A percentile compares a stretch with the other conserved stretches of the same genome.
These are phyloP conservation scores for Drosophila emarginata DNA, from an alignment of 2,888 invertebrate species.

Conservation along the genomic window DNA sequence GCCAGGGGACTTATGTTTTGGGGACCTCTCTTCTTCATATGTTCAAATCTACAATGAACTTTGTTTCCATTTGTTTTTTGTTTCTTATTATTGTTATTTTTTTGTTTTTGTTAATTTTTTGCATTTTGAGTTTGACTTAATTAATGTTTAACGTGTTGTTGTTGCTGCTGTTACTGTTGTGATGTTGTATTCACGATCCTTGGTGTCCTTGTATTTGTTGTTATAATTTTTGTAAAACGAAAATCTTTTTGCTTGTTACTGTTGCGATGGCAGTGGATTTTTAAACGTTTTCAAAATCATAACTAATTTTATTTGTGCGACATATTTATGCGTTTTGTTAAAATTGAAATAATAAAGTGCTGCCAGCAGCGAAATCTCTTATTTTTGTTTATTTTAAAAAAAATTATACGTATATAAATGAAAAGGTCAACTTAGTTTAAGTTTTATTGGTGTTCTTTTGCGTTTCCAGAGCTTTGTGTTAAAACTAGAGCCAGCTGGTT, in stretches of 20 bases:
- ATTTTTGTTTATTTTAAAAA: constrained; percentile 23
- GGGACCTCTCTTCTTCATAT: constrained; percentile 48
- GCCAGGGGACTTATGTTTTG: constrained; percentile 24
- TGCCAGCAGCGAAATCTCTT: constrained; percentile 63
- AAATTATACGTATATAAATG: no score
- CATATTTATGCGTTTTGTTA: constrained; percentile 17
- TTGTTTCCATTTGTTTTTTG: constrained; percentile 40
- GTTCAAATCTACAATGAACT: constrained; percentile 73
- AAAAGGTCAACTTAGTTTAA: constrained; percentile 28
- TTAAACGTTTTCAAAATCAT: constrained; percentile 58
- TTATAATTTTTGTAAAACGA: constrained; percentile 13
- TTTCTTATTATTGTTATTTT: constrained; percentile 38
- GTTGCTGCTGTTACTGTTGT: constrained; percentile 12
- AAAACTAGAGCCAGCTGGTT: constrained; percentile 66
- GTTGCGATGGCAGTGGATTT: constrained; percentile 64
- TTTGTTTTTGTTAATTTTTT: constrained; percentile 24
- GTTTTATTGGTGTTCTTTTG: constrained; percentile 20
- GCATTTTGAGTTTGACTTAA: constrained; percentile 33
- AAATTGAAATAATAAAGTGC: constrained; percentile 37
- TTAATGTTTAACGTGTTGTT: constrained; percentile 13
- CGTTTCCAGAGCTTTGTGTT: constrained; percentile 39
- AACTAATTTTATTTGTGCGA: constrained; percentile 47
- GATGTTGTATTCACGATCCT: constrained; percentile 13
- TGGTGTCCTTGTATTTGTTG: background rate
- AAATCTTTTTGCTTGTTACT: constrained; percentile 30